Base-by-base conservation (phyloP, 1,140 invertebrate species). In the Drosophila eugracilis region DNA sequence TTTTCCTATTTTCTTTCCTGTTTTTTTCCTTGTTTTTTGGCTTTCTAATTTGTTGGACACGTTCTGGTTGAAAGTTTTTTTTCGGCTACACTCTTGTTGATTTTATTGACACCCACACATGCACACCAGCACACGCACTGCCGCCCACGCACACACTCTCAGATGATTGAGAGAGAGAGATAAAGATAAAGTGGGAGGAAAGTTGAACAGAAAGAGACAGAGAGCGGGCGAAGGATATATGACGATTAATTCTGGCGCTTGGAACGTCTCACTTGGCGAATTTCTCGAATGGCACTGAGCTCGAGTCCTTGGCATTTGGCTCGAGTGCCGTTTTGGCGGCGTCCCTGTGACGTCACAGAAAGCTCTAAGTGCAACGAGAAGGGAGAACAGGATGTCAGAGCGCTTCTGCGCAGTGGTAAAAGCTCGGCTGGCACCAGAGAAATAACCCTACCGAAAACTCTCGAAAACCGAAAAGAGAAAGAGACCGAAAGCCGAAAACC, bases 251-350 rank as follows among this genome's bases (percentile, higher is more conserved):
- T 39, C 4, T 1, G 12, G n/a, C 55, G 44, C 71, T 63, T 15
- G 30, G 36, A 53, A 78, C 78, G 78, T 89, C 78, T 71, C 63
- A 72, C 74, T 88, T 71, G 65, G 78, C 75, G 65, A 63, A 75
- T 54, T 57, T 65, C 78, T 75, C 83, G 78, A 59, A 69, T 47
- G 78, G 70, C 70, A 86, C 83, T 86, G 81, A 83, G 62, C 62
- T 50, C 26, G 53, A 78, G 83, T 89, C 84, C 83, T 88, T 89
- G 83, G 83, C 78, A 86, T 84, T 83, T 75, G 52, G 62, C 54
- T 60, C 30, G 55, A 75, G 65, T 44, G 36, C 62, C 62, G 60
- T 67, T 62, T 65, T 57, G 62, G 59, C 48, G 72, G 62, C 54
- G 41, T 65, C 60, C 41, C 57, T 50, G 37, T 86, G 81, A 86